Conservation (phyloP, 2,113 vertebrate species). For the Odobenus rosmarus region DNA sequence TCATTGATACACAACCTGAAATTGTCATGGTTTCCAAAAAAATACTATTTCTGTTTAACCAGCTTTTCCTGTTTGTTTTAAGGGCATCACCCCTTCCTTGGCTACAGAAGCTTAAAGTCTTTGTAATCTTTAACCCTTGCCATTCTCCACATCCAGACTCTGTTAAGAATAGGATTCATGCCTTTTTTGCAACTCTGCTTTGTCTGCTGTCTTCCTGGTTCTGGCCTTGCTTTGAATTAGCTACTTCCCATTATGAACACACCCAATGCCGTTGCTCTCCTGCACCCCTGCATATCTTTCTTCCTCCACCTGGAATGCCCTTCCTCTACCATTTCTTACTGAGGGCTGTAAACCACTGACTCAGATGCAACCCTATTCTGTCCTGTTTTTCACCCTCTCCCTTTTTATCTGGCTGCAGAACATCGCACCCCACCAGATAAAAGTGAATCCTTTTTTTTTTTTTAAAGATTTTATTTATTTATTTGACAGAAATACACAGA, state of each 20-base stretch:
- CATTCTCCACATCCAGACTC: background rate
- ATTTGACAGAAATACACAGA: too few species aligned
- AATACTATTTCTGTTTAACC: background rate
- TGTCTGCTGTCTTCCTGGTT: background rate
- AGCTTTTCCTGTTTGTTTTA: background rate
- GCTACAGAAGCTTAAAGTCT: background rate
- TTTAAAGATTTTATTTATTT: too few species aligned
- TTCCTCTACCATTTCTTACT: background rate
- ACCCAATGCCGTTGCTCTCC: background rate
- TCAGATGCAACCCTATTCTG: background rate
- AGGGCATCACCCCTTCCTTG: background rate
- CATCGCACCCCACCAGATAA: background rate
- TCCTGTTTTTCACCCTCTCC: background rate
- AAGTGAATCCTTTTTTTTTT: background rate
- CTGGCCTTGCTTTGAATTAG: background rate
- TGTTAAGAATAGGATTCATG: accelerated
- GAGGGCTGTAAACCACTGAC: background rate
- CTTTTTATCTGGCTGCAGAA: background rate
- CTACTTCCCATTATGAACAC: background rate
- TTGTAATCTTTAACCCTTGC: background rate
- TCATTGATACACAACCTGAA: background rate
- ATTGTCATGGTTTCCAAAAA: background rate
- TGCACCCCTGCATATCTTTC: background rate
- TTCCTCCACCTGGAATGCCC: background rate
- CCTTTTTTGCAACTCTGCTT: background rate